Evolutionary conservation across 2,888 invertebrate species (phyloP).

Genomic region (Ormyrus rosae): DNA sequence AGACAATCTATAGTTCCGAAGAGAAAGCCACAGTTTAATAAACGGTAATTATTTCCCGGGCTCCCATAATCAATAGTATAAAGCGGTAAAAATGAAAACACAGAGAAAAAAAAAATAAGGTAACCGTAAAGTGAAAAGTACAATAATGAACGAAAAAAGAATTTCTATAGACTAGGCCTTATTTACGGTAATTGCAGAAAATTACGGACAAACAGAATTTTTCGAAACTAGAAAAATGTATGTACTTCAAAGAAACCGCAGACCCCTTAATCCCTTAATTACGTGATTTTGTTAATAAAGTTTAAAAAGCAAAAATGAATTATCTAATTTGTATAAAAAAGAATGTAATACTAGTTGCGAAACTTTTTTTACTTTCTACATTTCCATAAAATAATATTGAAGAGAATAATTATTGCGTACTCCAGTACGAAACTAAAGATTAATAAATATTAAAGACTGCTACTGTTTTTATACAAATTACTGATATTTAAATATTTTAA

Average conservation of each 20-base stretch:
- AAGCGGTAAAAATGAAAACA: conserved; percentile 55
- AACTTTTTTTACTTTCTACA: too few relatives aligned
- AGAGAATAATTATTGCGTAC: background rate
- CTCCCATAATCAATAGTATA: conserved; percentile 57
- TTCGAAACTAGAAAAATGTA: conserved; percentile 17
- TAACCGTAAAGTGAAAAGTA: conserved; percentile 53
- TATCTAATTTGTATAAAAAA: too few relatives aligned
- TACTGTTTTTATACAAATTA: conserved; percentile 7
- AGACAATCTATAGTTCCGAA: conserved; percentile 56
- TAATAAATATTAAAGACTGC: conserved; percentile 1
- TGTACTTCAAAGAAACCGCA: conserved; percentile 2
- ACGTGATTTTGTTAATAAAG: too few relatives aligned
- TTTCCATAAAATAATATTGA: too few relatives aligned
- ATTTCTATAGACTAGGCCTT: conserved; percentile 45
- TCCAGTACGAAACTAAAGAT: background rate
- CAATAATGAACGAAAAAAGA: conserved; percentile 42
- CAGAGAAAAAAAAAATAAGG: conserved; percentile 37
- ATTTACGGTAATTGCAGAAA: conserved; percentile 40
- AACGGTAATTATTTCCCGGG: conserved; percentile 57
- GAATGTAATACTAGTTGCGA: too few relatives aligned
- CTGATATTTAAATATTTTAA: background rate
- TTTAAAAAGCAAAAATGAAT: too few relatives aligned
- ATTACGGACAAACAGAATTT: conserved; percentile 43
- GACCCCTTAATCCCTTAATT: background rate
- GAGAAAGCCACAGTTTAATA: conserved; percentile 58